phyloP scores from a whole-genome alignment of 2,113 vertebrate species.

The Dolichallabes microphthalmus region DNA sequence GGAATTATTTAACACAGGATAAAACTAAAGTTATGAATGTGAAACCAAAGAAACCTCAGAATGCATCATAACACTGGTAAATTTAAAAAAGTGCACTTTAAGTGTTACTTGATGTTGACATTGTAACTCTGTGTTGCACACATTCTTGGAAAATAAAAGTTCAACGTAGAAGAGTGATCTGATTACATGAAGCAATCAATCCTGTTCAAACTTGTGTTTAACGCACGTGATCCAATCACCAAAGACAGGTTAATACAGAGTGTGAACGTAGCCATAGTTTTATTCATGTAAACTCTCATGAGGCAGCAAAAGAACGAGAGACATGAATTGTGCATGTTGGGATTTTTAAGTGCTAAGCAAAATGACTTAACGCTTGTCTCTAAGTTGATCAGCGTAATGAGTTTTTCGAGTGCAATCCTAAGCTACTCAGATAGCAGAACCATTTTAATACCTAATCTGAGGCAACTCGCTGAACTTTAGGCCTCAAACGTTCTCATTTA shows the following conservation, averaged over 20 bases:
- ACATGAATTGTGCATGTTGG: constrained; percentile 28
- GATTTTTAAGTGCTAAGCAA: constrained; percentile 51
- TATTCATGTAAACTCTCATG: neutral
- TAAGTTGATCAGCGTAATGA: constrained; percentile 57
- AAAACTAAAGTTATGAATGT: neutral
- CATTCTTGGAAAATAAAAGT: neutral
- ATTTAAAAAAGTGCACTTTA: too few relatives aligned
- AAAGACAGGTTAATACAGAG: neutral
- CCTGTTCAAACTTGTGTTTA: neutral
- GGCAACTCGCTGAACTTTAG: constrained; percentile 49
- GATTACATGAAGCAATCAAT: neutral
- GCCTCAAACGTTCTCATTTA: constrained; percentile 56
- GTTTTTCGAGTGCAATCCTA: constrained; percentile 54
- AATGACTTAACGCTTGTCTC: constrained; percentile 53
- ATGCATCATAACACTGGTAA: neutral
- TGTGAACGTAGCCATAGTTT: neutral
- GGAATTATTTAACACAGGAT: neutral
- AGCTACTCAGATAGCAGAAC: constrained; percentile 56
- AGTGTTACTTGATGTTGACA: neutral
- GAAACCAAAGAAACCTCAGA: neutral
- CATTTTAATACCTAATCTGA: constrained; percentile 60
- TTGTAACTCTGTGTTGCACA: neutral
- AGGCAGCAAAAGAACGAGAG: neutral
- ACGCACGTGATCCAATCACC: neutral
- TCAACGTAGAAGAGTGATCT: neutral